Percentiles rank a stretch among this genome's conserved stretches.
Conservation (phyloP, 1,140 invertebrate species). For the Nasonia giraulti region DNA sequence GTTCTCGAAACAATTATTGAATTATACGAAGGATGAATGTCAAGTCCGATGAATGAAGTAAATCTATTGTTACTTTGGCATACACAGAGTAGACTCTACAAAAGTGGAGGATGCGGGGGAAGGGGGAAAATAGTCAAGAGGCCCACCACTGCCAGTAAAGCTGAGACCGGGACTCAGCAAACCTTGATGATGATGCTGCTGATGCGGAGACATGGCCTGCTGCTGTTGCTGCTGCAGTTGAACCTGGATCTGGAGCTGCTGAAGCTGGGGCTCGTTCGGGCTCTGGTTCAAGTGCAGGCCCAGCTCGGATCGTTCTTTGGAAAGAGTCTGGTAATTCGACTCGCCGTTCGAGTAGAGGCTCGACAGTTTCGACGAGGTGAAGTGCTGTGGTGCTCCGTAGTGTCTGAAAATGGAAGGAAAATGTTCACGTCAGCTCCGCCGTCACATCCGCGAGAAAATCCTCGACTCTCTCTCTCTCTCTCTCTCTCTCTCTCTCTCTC, state of each 20-base stretch:
- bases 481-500: too few relatives aligned
- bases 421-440: too few relatives aligned
- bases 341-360: constrained; percentile 64
- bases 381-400: constrained; percentile 69
- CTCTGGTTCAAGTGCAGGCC: constrained; percentile 71
- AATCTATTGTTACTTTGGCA: background rate
- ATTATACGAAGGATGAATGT: background rate
- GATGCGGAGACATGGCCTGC: constrained; percentile 69
- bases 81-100: background rate
- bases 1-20: background rate
- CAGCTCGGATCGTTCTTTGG: constrained; percentile 73
- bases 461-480: too few relatives aligned
- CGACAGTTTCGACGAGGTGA: constrained; percentile 63
- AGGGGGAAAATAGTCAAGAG: constrained; percentile 42
- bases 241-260: constrained; percentile 83
- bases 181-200: constrained; percentile 77
- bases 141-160: constrained; percentile 78
- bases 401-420: constrained; percentile 56
- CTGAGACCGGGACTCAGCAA: constrained; percentile 82
- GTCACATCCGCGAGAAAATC: too few relatives aligned
- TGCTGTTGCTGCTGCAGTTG: constrained; percentile 78
- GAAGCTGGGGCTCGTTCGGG: constrained; percentile 75
- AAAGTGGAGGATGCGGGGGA: background rate
- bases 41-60: too few relatives aligned
- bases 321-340: constrained; percentile 67